Evolutionary conservation across 2,888 invertebrate genomes (phyloP), one percentile per base, ranked within the genome.

Genomic region (Dynastes tityus): DNA sequence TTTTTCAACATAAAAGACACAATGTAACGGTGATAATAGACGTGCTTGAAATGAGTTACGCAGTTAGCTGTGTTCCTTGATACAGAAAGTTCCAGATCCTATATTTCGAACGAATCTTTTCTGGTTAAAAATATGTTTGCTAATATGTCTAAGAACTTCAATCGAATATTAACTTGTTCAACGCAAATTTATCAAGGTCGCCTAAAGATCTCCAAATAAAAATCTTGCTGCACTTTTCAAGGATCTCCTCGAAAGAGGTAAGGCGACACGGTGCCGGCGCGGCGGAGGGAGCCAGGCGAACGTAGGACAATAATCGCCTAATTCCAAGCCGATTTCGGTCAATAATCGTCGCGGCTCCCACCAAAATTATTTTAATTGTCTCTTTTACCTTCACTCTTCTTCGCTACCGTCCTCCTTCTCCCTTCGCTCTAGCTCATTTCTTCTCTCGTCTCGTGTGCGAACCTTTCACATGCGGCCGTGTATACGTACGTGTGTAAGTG

Each of bases 311-410:
- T 70, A 70, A 70, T 70, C 70, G 29, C 32, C 70, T 70, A 70
- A 70, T 70, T 70, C 70, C 53, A 3, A 51, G 53, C 70, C 70
- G 53, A 70, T 70, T 70, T 73, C 73, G 73, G 73, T 73, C 73
- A 73, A 73, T 73, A 73, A 73, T 73, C 58, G 73, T 40, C 58
- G 51, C 27, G 67, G 67, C 73, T 73, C 73, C 55, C 58, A 73
- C 40, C 73, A 73, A 61, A 73, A 73, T 73, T 73, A 73, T 73
- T 73, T 73, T 73, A 73, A 73, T 73, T 73, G 58, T 73, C 55
- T 73, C 58, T 58, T 27, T 27, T 55, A 51, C 27, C 68, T 68
- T 68, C 27, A 22, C 51, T 51, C 22, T 11, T 68, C 51, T 68
- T 68, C 51, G 51, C 27, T 27, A 22, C 51, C 49, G 13, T 22